Conservation (phyloP, 2,888 invertebrate species). For the Apodemia mormo region DNA sequence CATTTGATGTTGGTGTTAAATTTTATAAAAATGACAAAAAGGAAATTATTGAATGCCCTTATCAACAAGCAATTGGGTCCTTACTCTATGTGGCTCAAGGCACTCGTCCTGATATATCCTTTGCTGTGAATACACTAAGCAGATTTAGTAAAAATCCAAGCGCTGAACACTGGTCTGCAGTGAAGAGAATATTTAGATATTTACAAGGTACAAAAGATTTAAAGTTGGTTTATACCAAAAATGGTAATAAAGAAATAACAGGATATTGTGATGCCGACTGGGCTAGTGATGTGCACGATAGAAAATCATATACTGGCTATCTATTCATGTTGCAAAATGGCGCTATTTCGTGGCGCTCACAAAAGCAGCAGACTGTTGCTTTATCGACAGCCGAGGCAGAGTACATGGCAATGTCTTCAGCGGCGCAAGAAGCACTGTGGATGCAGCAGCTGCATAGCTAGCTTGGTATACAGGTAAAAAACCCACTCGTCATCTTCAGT, state of each 20-base stretch:
- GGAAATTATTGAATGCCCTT: slow-evolving; percentile 26
- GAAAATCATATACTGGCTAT: slow-evolving; percentile 39
- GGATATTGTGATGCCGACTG: slow-evolving; percentile 26
- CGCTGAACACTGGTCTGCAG: slow-evolving; percentile 30
- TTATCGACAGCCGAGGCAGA: slow-evolving; percentile 41
- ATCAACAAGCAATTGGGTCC: slow-evolving; percentile 37
- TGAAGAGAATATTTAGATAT: slow-evolving; percentile 36
- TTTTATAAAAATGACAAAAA: too few relatives aligned
- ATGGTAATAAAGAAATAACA: slow-evolving; percentile 27
- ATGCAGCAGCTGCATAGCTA: slow-evolving; percentile 36
- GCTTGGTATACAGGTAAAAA: slow-evolving; percentile 21
- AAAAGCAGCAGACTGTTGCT: slow-evolving; percentile 41
- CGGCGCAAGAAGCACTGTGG: slow-evolving; percentile 40
- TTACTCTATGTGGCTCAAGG: slow-evolving; percentile 37
- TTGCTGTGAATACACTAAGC: slow-evolving; percentile 37
- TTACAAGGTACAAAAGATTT: slow-evolving; percentile 32
- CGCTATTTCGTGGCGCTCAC: slow-evolving; percentile 38
- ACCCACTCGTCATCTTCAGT: too few relatives aligned
- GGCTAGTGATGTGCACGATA: slow-evolving; percentile 15
- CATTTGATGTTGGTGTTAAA: too few relatives aligned
- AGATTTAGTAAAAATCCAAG: slow-evolving; percentile 33
- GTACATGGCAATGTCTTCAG: slow-evolving; percentile 39
- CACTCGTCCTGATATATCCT: slow-evolving; percentile 41
- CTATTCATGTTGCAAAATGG: slow-evolving; percentile 38
- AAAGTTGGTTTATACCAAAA: slow-evolving; percentile 30